Base-by-base conservation (phyloP, 2,113 vertebrate species). In the Engystomops pustulosus region DNA sequence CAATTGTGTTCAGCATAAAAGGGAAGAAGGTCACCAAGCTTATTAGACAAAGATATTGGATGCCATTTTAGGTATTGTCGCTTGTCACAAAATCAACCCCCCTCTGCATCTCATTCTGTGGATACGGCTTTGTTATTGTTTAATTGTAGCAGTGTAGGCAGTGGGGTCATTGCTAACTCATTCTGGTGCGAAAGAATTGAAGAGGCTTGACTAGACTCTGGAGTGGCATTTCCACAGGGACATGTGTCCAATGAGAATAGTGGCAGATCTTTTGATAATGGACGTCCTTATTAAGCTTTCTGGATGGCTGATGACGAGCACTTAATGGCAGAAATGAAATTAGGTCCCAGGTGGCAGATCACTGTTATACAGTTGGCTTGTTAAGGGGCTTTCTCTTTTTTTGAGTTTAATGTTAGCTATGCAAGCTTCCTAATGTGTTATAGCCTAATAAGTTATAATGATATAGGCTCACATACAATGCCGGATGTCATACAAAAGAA, bases 221-320 rank as follows among this genome's bases (percentile, higher is more conserved):
- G 74, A 77, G 74, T 77, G 32, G 51, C 9, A 77, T 78, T 60
- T 78, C 75, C 75, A 78, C 75, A 53, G 51, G 75, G 75, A 78
- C 75, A 41, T 20, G 36, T 36, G 47, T 41, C 51, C 75, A 60
- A 78, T 78, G 75, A 78, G 75, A 78, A 78, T 25, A 60, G 75
- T 78, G 47, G 47, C 75, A 41, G 75, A 78, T 78, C 75, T 78
- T 78, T 55, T 78, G 51, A 78, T 78, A 78, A 78, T 78, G 75
- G 75, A 58, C 75, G 36, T 78, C 75, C 75, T 78, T 78, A 78
- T 78, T 78, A 78, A 78, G 75, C 75, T 78, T 78, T 78, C 75
- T 78, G 75, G 75, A 78, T 78, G 75, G 49, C 75, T 78, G 75
- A 78, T 78, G 75, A 78, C 47, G 75, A 78, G 75, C 51, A 58